phyloP scores from a whole-genome alignment of 1,140 invertebrate species.

The Limonius californicus region DNA sequence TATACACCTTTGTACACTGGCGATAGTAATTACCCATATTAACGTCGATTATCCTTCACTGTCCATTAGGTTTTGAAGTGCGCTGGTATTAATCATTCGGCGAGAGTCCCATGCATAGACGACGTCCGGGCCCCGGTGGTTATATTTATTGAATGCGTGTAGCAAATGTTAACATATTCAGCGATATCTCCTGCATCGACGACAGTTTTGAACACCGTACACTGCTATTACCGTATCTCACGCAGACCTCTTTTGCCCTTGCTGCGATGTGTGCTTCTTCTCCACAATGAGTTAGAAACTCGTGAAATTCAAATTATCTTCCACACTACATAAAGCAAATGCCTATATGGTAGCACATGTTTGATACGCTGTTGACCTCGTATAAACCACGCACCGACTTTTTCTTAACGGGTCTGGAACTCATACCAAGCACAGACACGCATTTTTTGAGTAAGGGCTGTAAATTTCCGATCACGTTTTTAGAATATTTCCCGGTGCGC shows the following conservation, averaged over 20 bases:
- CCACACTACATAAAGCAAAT: too few relatives aligned
- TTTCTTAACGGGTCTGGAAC: too few relatives aligned
- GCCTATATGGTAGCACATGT: too few relatives aligned
- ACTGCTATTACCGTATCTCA: slow-evolving; percentile 7
- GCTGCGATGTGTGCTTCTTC: not conserved
- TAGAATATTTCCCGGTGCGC: too few relatives aligned
- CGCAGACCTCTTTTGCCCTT: not conserved
- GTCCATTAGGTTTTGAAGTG: not conserved
- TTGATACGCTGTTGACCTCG: too few relatives aligned
- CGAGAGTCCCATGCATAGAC: not conserved
- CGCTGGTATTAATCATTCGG: not conserved
- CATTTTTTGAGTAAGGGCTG: too few relatives aligned
- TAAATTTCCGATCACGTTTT: too few relatives aligned
- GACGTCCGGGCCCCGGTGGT: too few relatives aligned
- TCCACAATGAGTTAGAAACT: slow-evolving; percentile 1
- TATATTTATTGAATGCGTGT: slow-evolving; percentile 2
- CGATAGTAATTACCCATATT: not conserved
- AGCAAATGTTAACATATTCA: slow-evolving; percentile 8
- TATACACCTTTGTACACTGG: not conserved
- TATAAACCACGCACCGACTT: too few relatives aligned
- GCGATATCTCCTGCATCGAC: slow-evolving; percentile 8
- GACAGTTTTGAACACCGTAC: slow-evolving; percentile 8
- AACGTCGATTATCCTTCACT: not conserved
- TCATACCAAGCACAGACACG: too few relatives aligned
- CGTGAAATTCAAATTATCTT: not conserved